Base-by-base conservation (phyloP, 2,888 invertebrate species). In the Drosophila koepferae region DNA sequence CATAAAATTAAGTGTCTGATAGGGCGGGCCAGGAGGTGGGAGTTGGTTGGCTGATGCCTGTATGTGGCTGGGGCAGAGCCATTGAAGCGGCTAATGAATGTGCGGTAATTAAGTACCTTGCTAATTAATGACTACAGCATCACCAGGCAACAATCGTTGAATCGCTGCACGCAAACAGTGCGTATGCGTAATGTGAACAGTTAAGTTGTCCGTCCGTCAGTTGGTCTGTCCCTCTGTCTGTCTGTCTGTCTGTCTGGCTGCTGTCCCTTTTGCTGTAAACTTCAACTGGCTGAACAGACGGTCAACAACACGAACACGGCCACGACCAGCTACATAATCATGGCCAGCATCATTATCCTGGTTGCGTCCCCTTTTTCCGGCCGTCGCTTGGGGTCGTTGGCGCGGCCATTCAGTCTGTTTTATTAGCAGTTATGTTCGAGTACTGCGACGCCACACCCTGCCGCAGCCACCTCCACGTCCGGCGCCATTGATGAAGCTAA, bases 91-190 rank as follows among this genome's bases (percentile, higher is more conserved):
- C 88, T 90, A 91, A 91, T 91, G 91, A 91, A 92, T 90, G 90
- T 90, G 91, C 89, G 91, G 91, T 93, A 92, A 92, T 92, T 93
- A 93, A 92, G 92, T 92, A 91, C 90, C 91, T 92, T 92, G 92
- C 92, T 92, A 93, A 92, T 92, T 92, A 93, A 92, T 92, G 89
- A 81, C 90, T 83, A 84, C 80, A 73, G 74, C 84, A 77, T 80
- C 78, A 79, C 74, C 86, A 69, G 63, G 62, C 70, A 70, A 76
- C 89, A 86, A 76, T 80, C 74, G 78, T 83, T 77, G 63, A 77
- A 80, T 85, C 67, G 46, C 65, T 49, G 70, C 28, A 74, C 53
- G 77, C 71, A 68, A 63, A 84, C 87, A 74, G 59, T 80, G 90
- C 90, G 90, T 85, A 85, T 85, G 68, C 87, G 87, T 81, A 67